Evolutionary conservation across 53 echinoderm and acorn worm species (phyloP), one percentile per base, ranked within the genome.

Genomic region (Henricia sp.): DNA sequence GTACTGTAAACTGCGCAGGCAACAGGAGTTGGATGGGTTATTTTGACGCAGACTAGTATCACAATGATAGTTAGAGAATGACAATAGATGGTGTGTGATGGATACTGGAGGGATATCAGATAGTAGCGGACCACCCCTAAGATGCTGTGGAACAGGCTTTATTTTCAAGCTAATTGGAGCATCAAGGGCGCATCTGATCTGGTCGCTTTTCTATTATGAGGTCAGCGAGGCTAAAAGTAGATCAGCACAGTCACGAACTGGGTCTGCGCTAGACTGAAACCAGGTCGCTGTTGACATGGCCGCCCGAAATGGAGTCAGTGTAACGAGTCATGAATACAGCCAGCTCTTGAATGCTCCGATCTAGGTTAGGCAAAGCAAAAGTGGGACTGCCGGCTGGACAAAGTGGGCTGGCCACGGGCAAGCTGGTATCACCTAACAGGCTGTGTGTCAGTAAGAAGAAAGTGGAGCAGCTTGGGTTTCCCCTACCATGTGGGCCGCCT

Each of bases 171-270:
- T 85, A 85, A 85, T 85, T 85, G 86, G 86, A 85, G 86, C 86
- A 85, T 85, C 74, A 74, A 85, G 86, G 74, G 74, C 74, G 74
- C 86, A 72, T 85, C 74, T 74, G 86, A 85, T 85, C 86, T 73
- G 86, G 86, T 73, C 52, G 86, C 72, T 74, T 85, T 85, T 73
- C 80, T 85, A 71, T 86, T 85, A 91, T 88, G 88, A 88, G 91
- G 91, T 91, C 91, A 88, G 67, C 71, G 77, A 82, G 89, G 80
- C 82, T 73, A 83, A 85, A 92, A 89, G 86, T 92, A 86, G 92
- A 92, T 72, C 92, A 92, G 75, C 64, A 71, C 55, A 74, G 86
- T 82, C 73, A 82, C 85, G 85, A 92, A 92, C 85, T 92, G 74
- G 92, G 92, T 89, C 85, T 78, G 69, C 71, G 89, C 69, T 39